Evolutionary conservation across 1,140 invertebrate species (phyloP), one percentile per base, ranked within the genome.

Genomic region (Drosophila littoralis): DNA sequence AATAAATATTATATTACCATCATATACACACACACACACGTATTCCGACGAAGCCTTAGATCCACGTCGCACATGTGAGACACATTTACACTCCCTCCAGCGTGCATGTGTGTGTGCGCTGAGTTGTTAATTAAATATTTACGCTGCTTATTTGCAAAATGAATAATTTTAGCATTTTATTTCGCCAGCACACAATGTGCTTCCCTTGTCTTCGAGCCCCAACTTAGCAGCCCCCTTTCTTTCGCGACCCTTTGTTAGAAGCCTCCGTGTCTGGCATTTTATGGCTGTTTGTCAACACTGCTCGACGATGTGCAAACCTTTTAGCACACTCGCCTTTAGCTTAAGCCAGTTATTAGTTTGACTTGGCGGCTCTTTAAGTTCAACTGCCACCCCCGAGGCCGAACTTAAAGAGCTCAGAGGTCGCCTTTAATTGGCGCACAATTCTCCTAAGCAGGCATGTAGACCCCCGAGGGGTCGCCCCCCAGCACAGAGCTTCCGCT

Each of bases 121-220:
- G 83, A 83, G 83, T 84, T 88, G 83, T 89, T 88, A 88, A 88
- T 88, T 88, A 88, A 88, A 88, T 89, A 88, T 88, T 88, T 88
- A 88, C 84, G 61, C 84, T 89, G 83, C 83, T 88, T 88, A 88
- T 88, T 88, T 88, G 83, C 83, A 88, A 88, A 88, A 88, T 88
- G 83, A 88, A 89, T 88, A 88, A 88, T 83, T 88, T 88, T 72
- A 88, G 84, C 80, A 88, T 88, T 88, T 88, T 89, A 89, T 88
- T 88, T 82, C 77, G 66, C 46, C 65, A 84, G 64, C 69, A 61
- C 69, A 76, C 69, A 76, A 52, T 66, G 59, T 59, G 58, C 72
- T 13, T n/a, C 17, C 67, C 59, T 63, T 70, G 54, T 75, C 55
- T 45, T 57, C 40, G 50, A 46, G 42, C 42, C 57, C 28, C 40